A percentile compares a stretch with the other conserved stretches of the same genome.
phyloP scores from a whole-genome alignment of 2,797 vertebrate species.

The Chaunax sp. region DNA sequence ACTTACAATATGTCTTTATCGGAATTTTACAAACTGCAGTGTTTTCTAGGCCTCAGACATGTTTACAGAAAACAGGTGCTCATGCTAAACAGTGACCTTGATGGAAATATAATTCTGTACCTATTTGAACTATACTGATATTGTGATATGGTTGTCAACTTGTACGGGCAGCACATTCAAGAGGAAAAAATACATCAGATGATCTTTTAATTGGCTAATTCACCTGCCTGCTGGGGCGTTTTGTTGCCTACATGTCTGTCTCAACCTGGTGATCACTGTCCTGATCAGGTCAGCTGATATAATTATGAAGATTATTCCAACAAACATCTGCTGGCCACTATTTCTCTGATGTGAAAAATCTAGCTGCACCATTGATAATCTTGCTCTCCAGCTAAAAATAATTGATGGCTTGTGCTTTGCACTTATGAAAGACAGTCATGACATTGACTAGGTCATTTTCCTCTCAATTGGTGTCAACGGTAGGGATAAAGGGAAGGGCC shows the following conservation, averaged over 20 bases:
- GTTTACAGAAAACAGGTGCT: constrained; percentile 14
- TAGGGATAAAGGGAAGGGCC: constrained; percentile 73
- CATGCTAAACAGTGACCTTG: constrained; percentile 3
- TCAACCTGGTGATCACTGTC: neutral
- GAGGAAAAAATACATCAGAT: constrained; percentile 14
- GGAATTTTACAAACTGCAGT: constrained; percentile 8
- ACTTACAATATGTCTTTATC: constrained; percentile 13
- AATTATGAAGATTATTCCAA: constrained; percentile 44
- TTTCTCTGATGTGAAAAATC: constrained; percentile 38
- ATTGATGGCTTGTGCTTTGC: constrained; percentile 55
- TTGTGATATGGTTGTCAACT: neutral
- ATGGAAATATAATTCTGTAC: constrained; percentile 17
- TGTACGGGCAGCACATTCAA: neutral
- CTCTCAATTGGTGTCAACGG: constrained; percentile 64
- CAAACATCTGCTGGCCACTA: constrained; percentile 39
- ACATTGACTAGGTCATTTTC: constrained; percentile 77
- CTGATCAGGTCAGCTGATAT: constrained; percentile 30
- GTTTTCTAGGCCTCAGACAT: constrained; percentile 12
- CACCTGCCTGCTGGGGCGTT: constrained; percentile 11
- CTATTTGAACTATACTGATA: constrained; percentile 22
- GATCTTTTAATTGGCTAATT: constrained; percentile 57
- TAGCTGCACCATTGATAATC: constrained; percentile 33
- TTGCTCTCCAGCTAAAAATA: constrained; percentile 46
- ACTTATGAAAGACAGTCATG: constrained; percentile 63
- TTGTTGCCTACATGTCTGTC: constrained; percentile 10